A percentile compares a stretch with the other conserved stretches of the same genome.
Evolutionary conservation across 2,113 vertebrate genomes (phyloP).

Genomic region (Ictidomys tridecemlineatus): DNA sequence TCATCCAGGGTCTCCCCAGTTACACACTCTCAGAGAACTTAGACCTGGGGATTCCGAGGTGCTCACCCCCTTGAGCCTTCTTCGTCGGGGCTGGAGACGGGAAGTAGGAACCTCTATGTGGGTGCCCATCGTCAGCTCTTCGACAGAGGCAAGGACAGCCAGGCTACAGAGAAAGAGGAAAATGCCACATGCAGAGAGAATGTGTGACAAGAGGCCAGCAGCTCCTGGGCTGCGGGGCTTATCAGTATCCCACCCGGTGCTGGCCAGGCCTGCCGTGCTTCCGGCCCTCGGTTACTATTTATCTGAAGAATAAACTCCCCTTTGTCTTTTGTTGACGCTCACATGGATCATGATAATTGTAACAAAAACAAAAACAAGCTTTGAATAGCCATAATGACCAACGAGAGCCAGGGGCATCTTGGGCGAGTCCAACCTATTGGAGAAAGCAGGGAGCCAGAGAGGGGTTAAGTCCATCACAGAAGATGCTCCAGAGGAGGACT

Average conservation of each 20-base stretch:
- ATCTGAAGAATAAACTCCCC: background rate
- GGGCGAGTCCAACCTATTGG: background rate
- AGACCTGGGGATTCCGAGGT: too few species aligned
- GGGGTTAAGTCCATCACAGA: too few species aligned
- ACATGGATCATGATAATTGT: background rate
- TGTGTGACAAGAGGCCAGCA: background rate
- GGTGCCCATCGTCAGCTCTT: background rate
- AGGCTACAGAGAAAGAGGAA: background rate
- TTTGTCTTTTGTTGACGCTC: background rate
- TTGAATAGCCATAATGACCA: background rate
- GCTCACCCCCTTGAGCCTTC: too few species aligned
- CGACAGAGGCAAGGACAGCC: background rate
- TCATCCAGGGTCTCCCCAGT: too few species aligned
- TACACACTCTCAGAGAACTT: too few species aligned
- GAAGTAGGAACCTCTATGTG: background rate
- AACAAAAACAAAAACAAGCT: background rate
- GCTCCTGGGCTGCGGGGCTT: background rate
- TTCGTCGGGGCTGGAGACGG: too few species aligned
- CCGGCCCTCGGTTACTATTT: background rate
- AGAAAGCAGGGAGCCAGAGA: background rate
- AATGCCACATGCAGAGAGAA: background rate
- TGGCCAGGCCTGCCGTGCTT: background rate
- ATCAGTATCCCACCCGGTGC: background rate
- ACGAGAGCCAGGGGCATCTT: background rate
- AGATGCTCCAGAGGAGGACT: fast-evolving